Conservation (phyloP, 2,888 invertebrate species). For the Masnerella sp. region DNA sequence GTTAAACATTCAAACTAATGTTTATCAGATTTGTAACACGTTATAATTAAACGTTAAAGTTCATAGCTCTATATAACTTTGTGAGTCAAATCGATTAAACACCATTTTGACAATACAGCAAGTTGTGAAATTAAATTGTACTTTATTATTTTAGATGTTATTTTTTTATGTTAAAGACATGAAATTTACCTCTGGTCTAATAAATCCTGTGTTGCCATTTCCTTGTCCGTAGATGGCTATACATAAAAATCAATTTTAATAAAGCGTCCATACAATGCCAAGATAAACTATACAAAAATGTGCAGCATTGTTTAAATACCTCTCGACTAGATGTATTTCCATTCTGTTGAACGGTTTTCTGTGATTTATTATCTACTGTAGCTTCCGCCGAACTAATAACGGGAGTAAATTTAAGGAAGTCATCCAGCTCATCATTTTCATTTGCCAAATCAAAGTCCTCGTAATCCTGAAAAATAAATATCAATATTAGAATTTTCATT, state of each 20-base stretch:
- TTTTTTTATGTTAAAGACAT: not conserved
- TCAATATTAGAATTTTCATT: too few species aligned
- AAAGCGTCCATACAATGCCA: not conserved
- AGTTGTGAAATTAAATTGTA: too few species aligned
- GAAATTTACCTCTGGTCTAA: slow-evolving; percentile 69
- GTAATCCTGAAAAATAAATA: slow-evolving; percentile 86
- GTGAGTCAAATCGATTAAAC: too few species aligned
- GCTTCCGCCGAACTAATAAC: slow-evolving; percentile 79
- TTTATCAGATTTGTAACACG: too few species aligned
- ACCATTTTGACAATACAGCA: too few species aligned
- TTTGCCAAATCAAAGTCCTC: slow-evolving; percentile 94
- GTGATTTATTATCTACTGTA: slow-evolving; percentile 67
- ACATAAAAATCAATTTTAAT: slow-evolving; percentile 46
- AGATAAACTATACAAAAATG: slow-evolving; percentile 3
- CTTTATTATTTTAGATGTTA: not conserved
- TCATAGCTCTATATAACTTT: too few species aligned
- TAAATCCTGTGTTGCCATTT: slow-evolving; percentile 64
- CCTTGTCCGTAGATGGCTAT: slow-evolving; percentile 75
- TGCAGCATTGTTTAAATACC: too few species aligned
- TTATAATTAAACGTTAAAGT: too few species aligned
- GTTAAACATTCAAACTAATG: too few species aligned
- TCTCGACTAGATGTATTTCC: slow-evolving; percentile 77
- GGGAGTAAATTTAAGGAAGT: slow-evolving; percentile 88
- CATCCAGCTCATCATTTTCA: slow-evolving; percentile 93
- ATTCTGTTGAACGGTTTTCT: slow-evolving; percentile 73